Conservation (phyloP, 2,797 vertebrate genomes). For the Sebastes minor region DNA sequence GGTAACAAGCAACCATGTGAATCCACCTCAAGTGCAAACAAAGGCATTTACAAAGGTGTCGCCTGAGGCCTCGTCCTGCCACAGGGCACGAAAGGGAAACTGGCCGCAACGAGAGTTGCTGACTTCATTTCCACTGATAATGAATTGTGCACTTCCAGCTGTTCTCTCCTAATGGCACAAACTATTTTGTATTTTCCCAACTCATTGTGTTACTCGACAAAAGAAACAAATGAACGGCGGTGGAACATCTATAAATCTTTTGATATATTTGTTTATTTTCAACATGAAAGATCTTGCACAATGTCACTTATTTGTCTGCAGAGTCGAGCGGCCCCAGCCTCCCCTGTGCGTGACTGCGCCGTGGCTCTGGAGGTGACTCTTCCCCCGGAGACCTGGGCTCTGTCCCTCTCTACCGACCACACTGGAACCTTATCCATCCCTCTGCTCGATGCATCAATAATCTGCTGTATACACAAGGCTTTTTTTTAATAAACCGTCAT, state of each 20-base stretch:
- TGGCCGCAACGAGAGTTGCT: slow-evolving; percentile 34
- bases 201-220: slow-evolving; percentile 10
- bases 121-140: slow-evolving; percentile 51
- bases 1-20: slow-evolving; percentile 26
- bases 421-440: slow-evolving; percentile 73
- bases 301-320: slow-evolving; percentile 2
- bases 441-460: slow-evolving; percentile 74
- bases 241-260: slow-evolving; percentile 27
- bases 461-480: slow-evolving; percentile 76
- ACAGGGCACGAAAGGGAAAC: slow-evolving; percentile 12
- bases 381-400: slow-evolving; percentile 49
- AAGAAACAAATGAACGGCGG: slow-evolving; percentile 4
- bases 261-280: slow-evolving; percentile 25
- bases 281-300: slow-evolving; percentile 22
- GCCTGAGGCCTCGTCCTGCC: slow-evolving; percentile 27
- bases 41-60: slow-evolving; percentile 46
- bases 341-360: slow-evolving; percentile 42
- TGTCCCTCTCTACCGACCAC: slow-evolving; percentile 44
- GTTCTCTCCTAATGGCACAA: slow-evolving; percentile 9
- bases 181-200: background rate
- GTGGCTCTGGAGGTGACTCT: slow-evolving; percentile 53
- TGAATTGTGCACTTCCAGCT: slow-evolving; percentile 38
- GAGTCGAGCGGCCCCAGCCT: background rate
- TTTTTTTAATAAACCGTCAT: slow-evolving; percentile 81
- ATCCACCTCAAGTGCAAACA: slow-evolving; percentile 43